Base-by-base conservation (phyloP, 2,888 invertebrate species). In the Thera britannica region DNA sequence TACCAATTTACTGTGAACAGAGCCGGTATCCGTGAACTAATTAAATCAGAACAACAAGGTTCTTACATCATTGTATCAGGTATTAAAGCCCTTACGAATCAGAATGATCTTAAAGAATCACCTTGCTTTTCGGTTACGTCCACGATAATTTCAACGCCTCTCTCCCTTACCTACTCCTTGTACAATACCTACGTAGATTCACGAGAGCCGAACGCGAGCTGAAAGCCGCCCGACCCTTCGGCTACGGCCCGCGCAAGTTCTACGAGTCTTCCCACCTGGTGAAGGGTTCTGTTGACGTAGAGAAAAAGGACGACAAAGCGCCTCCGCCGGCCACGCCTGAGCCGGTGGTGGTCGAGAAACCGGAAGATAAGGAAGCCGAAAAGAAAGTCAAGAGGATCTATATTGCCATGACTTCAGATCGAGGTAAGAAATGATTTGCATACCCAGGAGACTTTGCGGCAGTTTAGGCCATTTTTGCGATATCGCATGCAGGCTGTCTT, bases 361-460 rank as follows among this genome's bases (percentile, higher is more conserved):
- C 78, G 0, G 83, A 79, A 0, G 80, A 77, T 0, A 84, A 80
- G 11, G 85, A 83, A 0, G 81, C 70, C 0, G 79, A 78, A 0
- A 85, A 84, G 65, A 83, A 83, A n/a, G 1, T 80, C 1, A 86
- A 84, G 67, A 79, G 86, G 67, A 83, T 97, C 34, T 91, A 95
- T 64, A 92, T 97, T 12, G 96, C 97, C 0, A 89, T 97, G 78
- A 96, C 97, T 8, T 97, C 97, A 38, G 97, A 97, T 84, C 92
- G 97, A 90, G 95, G 93, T 90, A 12, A 49, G 2, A 46, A 34
- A 3, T 49, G 2, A 34, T 52, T 52, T 52, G 0, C 34, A 51
- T 23, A 8, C 2, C 6, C 12, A 12, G 0, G 5, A 49, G 12
- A 49, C 12, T 12, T 23, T 23, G 23, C 23, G 23, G 23, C 23